phyloP scores from a whole-genome alignment of 2,888 invertebrate genomes.

The Xanthorhoe spadicearia region DNA sequence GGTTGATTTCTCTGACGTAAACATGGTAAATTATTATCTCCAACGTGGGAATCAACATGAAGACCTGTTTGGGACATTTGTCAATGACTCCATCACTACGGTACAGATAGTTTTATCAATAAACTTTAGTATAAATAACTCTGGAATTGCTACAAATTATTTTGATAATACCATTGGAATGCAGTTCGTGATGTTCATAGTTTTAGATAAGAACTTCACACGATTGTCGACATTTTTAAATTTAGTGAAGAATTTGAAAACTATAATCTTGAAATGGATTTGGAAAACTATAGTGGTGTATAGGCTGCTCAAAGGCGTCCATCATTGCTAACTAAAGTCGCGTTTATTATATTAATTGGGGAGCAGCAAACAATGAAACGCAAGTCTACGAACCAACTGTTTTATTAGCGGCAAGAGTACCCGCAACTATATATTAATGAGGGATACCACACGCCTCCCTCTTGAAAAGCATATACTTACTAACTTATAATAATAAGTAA shows the following conservation, averaged over 20 bases:
- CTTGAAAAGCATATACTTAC: too few species aligned
- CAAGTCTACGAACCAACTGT: too few species aligned
- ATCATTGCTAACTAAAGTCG: too few species aligned
- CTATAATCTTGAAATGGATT: neutral
- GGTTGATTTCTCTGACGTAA: conserved; percentile 34
- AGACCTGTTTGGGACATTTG: conserved; percentile 37
- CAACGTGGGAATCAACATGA: conserved; percentile 36
- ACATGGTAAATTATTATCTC: conserved; percentile 28
- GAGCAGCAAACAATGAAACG: too few species aligned
- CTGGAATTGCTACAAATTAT: conserved; percentile 35
- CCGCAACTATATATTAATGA: too few species aligned
- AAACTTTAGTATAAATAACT: conserved; percentile 38
- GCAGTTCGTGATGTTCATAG: conserved; percentile 25
- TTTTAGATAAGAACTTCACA: conserved; percentile 14
- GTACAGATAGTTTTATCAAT: conserved; percentile 40
- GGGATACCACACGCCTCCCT: too few species aligned
- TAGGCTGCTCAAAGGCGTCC: too few species aligned
- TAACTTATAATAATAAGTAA: too few species aligned
- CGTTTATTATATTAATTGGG: too few species aligned
- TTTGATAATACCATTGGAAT: conserved; percentile 36
- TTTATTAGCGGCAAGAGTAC: too few species aligned
- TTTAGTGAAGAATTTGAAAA: conserved; percentile 6
- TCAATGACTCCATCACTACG: conserved; percentile 39
- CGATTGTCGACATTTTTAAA: conserved; percentile 2
- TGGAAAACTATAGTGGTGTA: too few species aligned